Percentiles rank a stretch among this genome's conserved stretches.
These are phyloP conservation scores for Gonatopus flavifemur DNA, from an alignment of 1,140 invertebrate genomes.

Conservation along the genomic window DNA sequence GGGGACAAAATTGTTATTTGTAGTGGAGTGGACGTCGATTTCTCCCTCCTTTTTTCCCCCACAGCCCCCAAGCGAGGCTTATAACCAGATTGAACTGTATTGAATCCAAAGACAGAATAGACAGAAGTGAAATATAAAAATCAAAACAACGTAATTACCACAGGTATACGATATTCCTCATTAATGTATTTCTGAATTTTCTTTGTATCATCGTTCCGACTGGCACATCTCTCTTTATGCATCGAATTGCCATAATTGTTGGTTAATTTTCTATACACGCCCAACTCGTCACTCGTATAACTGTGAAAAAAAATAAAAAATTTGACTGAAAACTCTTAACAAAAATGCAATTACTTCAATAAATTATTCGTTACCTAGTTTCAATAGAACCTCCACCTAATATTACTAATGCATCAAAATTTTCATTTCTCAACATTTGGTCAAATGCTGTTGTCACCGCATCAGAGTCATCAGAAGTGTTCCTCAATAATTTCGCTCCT, in stretches of 20 bases:
- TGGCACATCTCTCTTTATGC: conserved; percentile 36
- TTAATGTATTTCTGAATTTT: conserved; percentile 41
- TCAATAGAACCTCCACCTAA: conserved; percentile 65
- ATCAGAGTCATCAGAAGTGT: conserved; percentile 44
- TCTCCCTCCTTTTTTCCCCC: no score
- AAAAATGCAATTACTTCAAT: not conserved
- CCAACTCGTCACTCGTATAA: conserved; percentile 42
- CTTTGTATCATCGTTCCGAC: conserved; percentile 31
- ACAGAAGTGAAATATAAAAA: no score
- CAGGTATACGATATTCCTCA: conserved; percentile 38
- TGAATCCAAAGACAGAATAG: no score
- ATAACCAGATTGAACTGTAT: no score
- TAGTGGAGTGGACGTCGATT: no score
- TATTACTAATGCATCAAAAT: conserved; percentile 66
- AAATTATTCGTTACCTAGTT: conserved; percentile 52
- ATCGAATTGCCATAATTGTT: conserved; percentile 39
- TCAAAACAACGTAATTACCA: conserved; percentile 37
- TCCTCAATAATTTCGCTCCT: conserved; percentile 61
- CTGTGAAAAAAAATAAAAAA: conserved; percentile 36
- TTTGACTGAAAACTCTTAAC: not conserved
- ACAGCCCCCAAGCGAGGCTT: no score
- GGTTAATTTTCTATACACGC: conserved; percentile 61
- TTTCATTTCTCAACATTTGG: conserved; percentile 58
- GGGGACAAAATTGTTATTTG: no score
- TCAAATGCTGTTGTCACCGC: conserved; percentile 62